A percentile compares a stretch with the other conserved stretches of the same genome.
Conservation (phyloP, 2,113 vertebrate genomes). For the Xiphorhynchus elegans region DNA sequence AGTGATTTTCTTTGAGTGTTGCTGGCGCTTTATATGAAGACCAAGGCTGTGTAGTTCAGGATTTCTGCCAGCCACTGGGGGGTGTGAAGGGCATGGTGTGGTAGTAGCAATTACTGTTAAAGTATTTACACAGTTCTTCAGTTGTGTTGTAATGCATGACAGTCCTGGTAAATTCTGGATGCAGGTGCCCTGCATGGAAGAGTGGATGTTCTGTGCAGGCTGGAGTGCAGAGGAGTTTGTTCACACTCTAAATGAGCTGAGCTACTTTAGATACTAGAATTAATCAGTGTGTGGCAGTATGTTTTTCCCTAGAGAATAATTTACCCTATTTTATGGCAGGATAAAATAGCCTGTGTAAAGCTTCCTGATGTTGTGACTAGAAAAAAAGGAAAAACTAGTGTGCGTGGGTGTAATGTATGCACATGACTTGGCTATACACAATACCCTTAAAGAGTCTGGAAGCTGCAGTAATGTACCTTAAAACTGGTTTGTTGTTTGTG, state of each 20-base stretch:
- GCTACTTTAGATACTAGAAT: background rate
- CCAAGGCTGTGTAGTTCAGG: background rate
- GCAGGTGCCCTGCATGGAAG: rapidly evolving
- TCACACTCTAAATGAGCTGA: background rate
- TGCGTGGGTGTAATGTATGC: background rate
- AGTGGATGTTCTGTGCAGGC: rapidly evolving
- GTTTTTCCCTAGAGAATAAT: background rate
- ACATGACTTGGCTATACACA: rapidly evolving
- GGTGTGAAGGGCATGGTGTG: background rate
- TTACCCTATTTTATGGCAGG: background rate
- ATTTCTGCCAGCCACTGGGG: background rate
- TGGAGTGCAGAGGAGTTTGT: background rate
- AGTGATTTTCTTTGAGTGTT: background rate
- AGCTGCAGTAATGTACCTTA: background rate
- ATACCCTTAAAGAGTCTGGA: background rate
- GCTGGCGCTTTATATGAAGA: background rate
- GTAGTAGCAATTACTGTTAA: background rate
- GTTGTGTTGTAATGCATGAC: background rate
- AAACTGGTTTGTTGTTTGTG: background rate
- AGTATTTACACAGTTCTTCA: background rate
- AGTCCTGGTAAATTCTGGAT: background rate
- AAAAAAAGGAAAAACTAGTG: background rate
- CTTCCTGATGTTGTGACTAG: background rate
- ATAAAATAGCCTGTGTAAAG: background rate
- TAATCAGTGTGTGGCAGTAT: background rate